A percentile compares a stretch with the other conserved stretches of the same genome.
phyloP scores from a whole-genome alignment of 1,140 invertebrate species.

The Diorhabda carinulata region DNA sequence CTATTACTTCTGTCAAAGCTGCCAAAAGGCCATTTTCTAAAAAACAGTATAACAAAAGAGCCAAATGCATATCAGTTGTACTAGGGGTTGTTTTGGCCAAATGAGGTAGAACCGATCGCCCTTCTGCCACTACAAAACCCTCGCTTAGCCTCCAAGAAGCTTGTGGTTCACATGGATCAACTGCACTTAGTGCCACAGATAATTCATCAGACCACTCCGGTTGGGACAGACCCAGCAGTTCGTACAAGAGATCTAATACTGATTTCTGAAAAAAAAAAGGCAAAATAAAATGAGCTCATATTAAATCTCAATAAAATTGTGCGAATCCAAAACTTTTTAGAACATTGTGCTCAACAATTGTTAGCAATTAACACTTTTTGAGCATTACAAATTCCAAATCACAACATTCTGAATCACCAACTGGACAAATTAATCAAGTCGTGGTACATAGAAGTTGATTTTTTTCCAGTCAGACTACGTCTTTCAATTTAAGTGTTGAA shows the following conservation, averaged over 20 bases:
- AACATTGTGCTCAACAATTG: no score
- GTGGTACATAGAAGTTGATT: no score
- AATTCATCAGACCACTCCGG: constrained; percentile 92
- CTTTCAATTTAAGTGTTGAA: no score
- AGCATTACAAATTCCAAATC: no score
- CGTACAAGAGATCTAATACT: constrained; percentile 86
- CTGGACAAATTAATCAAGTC: no score
- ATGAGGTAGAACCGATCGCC: constrained; percentile 75
- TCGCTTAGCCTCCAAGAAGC: constrained; percentile 85
- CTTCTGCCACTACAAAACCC: constrained; percentile 90
- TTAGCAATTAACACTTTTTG: not conserved
- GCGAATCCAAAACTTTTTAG: no score
- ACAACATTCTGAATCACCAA: not conserved
- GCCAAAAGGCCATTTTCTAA: constrained; percentile 81
- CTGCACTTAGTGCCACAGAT: constrained; percentile 75
- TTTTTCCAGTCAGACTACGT: no score
- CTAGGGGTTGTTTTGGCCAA: constrained; percentile 80
- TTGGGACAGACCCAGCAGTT: constrained; percentile 77
- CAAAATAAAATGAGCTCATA: no score
- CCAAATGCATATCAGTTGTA: constrained; percentile 84
- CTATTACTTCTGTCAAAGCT: constrained; percentile 87
- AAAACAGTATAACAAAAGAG: constrained; percentile 84
- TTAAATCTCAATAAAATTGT: no score
- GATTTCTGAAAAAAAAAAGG: constrained; percentile 64
- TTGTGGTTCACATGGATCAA: constrained; percentile 76